Conservation (phyloP, 2,797 vertebrate species). For the Decapterus maruadsi region DNA sequence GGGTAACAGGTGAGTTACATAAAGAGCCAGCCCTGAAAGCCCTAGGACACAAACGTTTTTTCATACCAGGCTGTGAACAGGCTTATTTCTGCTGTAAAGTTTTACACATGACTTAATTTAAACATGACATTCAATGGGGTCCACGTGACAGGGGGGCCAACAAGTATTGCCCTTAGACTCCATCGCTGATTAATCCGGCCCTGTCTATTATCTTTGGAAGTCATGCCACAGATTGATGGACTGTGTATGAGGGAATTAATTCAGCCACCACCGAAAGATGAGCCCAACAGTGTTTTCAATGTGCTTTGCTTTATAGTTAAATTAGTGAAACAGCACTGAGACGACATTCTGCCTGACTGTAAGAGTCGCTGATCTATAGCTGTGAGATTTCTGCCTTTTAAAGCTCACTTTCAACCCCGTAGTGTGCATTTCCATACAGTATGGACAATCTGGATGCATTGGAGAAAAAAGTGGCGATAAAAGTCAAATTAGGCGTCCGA, state of each 20-base stretch:
- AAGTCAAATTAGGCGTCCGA: constrained; percentile 43
- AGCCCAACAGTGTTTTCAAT: not conserved
- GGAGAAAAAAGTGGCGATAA: constrained; percentile 28
- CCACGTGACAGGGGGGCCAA: not conserved
- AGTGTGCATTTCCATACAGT: not conserved
- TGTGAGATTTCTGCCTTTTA: not conserved
- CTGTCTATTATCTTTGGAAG: not conserved
- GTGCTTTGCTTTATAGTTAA: constrained; percentile 6
- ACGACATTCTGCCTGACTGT: not conserved
- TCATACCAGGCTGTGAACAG: too few relatives aligned
- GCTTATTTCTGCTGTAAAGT: too few relatives aligned
- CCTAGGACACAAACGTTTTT: too few relatives aligned
- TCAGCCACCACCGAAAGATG: not conserved
- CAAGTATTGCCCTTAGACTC: too few relatives aligned
- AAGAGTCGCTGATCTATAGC: not conserved
- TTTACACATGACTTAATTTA: too few relatives aligned
- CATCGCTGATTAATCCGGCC: not conserved
- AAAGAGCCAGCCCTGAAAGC: too few relatives aligned
- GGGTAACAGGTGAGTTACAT: too few relatives aligned
- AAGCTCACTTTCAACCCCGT: not conserved
- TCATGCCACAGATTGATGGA: not conserved
- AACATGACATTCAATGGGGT: too few relatives aligned
- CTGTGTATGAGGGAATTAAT: not conserved
- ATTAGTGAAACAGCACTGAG: not conserved
- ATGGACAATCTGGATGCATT: not conserved